Conservation (phyloP, 2,113 vertebrate species). For the Gyps fulvus region DNA sequence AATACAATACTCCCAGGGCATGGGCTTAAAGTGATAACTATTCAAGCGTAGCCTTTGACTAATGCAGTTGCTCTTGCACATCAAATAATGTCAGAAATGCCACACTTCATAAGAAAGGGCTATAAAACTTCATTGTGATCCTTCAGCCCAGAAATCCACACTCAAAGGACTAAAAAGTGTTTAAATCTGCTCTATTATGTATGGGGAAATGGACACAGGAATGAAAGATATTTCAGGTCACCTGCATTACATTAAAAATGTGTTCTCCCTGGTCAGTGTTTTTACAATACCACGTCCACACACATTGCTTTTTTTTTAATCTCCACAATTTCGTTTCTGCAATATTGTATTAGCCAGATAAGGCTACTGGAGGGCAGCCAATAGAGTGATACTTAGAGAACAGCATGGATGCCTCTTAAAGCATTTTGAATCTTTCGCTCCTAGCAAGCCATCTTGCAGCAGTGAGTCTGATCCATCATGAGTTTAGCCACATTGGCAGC, state of each 20-base stretch:
- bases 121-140: slow-evolving; percentile 67
- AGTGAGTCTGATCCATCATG: not conserved
- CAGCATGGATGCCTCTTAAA: not conserved
- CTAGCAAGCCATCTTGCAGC: slow-evolving; percentile 15
- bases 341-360: not conserved
- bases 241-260: not conserved
- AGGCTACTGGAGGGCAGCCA: slow-evolving; percentile 32
- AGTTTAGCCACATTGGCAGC: not conserved
- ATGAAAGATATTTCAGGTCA: not conserved
- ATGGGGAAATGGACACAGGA: not conserved
- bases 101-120: slow-evolving; percentile 57
- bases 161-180: slow-evolving; percentile 24
- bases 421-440: not conserved
- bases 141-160: slow-evolving; percentile 37
- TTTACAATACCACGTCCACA: not conserved
- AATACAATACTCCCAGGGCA: slow-evolving; percentile 62
- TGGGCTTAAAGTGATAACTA: slow-evolving; percentile 66
- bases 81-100: slow-evolving; percentile 71
- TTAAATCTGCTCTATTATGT: not conserved
- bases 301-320: not conserved
- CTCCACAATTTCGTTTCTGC: not conserved
- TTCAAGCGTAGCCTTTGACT: slow-evolving; percentile 61
- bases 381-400: not conserved
- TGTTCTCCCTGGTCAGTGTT: not conserved
- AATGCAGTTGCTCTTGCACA: slow-evolving; percentile 65